Evolutionary conservation across 2,113 vertebrate genomes (phyloP).

Genomic region (Phrynosoma blainvillii): DNA sequence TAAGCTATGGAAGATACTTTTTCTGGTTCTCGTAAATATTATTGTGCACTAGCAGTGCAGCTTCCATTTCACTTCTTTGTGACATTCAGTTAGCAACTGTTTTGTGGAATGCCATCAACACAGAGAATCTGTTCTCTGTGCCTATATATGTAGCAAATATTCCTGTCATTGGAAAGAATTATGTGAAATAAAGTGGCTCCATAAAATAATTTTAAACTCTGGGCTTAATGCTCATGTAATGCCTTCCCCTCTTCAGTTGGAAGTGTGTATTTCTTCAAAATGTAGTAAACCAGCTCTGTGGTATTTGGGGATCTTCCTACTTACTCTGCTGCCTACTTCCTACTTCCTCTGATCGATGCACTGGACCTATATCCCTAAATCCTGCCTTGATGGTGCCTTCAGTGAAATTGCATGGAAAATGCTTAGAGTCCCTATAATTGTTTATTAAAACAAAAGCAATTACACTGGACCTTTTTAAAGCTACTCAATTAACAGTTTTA

Average conservation of each 20-base stretch:
- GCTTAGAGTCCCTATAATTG: not conserved
- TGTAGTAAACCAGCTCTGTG: not conserved
- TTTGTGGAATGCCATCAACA: not conserved
- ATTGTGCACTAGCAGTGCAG: conserved; percentile 29
- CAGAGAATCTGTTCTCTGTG: not conserved
- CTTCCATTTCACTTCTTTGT: conserved; percentile 14
- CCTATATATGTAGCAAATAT: not conserved
- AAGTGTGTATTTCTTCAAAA: not conserved
- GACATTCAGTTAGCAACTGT: not conserved
- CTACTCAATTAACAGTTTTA: not conserved
- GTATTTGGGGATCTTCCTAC: not conserved
- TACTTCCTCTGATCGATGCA: not conserved
- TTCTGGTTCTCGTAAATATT: conserved; percentile 59
- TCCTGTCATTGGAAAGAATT: not conserved
- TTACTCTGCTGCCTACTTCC: not conserved
- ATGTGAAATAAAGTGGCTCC: not conserved
- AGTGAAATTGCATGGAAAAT: not conserved
- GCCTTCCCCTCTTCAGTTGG: not conserved
- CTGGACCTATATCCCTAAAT: not conserved
- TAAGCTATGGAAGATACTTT: conserved; percentile 63
- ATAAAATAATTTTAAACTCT: not conserved
- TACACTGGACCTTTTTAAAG: not conserved
- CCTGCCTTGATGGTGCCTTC: not conserved
- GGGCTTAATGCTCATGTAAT: not conserved
- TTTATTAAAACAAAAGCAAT: no score